Evolutionary conservation across 1,140 invertebrate genomes (phyloP), one percentile per base, ranked within the genome.

Genomic region (Leptonema lineaticorne): DNA sequence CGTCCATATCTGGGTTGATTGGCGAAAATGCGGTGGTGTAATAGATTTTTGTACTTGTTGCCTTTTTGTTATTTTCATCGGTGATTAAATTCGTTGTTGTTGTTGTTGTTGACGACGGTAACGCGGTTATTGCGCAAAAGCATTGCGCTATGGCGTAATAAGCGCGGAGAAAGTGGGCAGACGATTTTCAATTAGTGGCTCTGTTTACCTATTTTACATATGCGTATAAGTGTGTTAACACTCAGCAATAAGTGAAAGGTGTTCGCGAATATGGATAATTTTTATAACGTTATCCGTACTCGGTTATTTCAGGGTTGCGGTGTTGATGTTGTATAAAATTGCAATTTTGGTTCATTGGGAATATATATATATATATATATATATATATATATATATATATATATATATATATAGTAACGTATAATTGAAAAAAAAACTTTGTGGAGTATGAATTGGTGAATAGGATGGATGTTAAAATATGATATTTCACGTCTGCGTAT

Each of bases 11-110:
- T 53, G 50, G 50, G 50, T 53, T 53, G 50, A 53, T 53, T 53
- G 50, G 50, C 50, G 50, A 53, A 53, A 53, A n/a, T n/a, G n/a
- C n/a, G n/a, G n/a, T 53, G 50, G 50, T 53, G 50, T 53, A 53
- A 53, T 24, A 24, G n/a, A n/a, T n/a, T n/a, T n/a, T n/a, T n/a
- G n/a, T n/a, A n/a, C n/a, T n/a, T n/a, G n/a, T n/a, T n/a, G n/a
- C n/a, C n/a, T n/a, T n/a, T n/a, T n/a, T n/a, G n/a, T n/a, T n/a
- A n/a, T n/a, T n/a, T n/a, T n/a, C n/a, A n/a, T n/a, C n/a, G n/a
- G n/a, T n/a, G n/a, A n/a, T n/a, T n/a, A n/a, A n/a, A n/a, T n/a
- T n/a, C n/a, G n/a, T n/a, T n/a, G n/a, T n/a, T n/a, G n/a, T n/a
- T n/a, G n/a, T n/a, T n/a, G n/a, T n/a, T n/a, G n/a, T n/a, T n/a